phyloP scores from a whole-genome alignment of 1,140 invertebrate species.

The Drosophila insularis region DNA sequence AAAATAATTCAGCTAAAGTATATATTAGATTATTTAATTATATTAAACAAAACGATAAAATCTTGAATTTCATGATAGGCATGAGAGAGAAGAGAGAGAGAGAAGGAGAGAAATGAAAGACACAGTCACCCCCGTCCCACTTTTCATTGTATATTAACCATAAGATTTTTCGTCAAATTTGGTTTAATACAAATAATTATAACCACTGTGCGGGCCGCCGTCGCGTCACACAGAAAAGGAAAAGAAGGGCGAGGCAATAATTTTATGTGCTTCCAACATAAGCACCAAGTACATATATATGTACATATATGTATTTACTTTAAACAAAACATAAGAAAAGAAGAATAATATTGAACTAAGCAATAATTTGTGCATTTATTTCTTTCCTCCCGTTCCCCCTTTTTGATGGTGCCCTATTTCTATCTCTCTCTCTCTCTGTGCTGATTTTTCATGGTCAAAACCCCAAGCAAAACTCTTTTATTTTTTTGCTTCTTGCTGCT shows the following conservation, averaged over 20 bases:
- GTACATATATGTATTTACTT: neutral
- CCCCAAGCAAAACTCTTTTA: conserved; percentile 8
- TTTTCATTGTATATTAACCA: too few species aligned
- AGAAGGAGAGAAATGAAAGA: too few species aligned
- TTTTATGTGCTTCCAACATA: neutral
- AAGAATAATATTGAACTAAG: conserved; percentile 1
- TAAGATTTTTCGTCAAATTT: too few species aligned
- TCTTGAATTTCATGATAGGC: too few species aligned
- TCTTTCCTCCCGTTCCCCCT: neutral
- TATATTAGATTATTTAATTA: too few species aligned
- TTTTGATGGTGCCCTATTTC: neutral
- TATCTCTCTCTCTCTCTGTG: conserved; percentile 1
- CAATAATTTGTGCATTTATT: conserved; percentile 37
- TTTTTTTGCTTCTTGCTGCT: conserved; percentile 30
- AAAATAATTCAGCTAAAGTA: too few species aligned
- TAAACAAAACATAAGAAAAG: neutral
- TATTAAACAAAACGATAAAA: too few species aligned
- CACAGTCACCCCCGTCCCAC: too few species aligned
- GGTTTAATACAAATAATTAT: neutral
- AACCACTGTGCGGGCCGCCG: conserved; percentile 1
- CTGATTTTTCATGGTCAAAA: conserved; percentile 55
- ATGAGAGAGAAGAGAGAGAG: too few species aligned
- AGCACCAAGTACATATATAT: neutral
- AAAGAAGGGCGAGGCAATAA: too few species aligned
- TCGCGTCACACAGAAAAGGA: neutral